Evolutionary conservation across 1,140 invertebrate species (phyloP).

Genomic region (Popillia japonica): DNA sequence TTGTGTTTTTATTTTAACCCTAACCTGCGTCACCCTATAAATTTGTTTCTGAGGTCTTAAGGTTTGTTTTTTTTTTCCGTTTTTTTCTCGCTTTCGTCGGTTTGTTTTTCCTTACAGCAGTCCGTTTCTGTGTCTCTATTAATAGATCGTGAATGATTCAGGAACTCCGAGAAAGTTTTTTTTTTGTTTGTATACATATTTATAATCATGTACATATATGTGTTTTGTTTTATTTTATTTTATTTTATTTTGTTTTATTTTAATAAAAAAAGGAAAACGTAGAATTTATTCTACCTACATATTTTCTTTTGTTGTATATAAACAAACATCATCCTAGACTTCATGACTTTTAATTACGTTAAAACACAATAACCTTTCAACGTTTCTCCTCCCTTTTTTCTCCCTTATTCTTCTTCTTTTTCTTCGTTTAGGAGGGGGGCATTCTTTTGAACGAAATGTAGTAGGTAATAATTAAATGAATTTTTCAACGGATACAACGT

Average conservation of each 20-base stretch:
- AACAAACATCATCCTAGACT: too few species aligned
- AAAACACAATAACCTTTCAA: not conserved
- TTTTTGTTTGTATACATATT: constrained; percentile 5
- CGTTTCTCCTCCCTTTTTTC: too few species aligned
- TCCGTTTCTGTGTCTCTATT: not conserved
- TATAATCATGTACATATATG: constrained; percentile 10
- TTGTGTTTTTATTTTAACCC: constrained; percentile 37
- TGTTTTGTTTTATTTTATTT: too few species aligned
- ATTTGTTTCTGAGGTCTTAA: constrained; percentile 33
- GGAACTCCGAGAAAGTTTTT: not conserved
- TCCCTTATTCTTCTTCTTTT: too few species aligned
- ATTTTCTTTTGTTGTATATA: too few species aligned
- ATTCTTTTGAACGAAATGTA: not conserved
- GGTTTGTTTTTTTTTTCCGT: constrained; percentile 21
- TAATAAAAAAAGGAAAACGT: too few species aligned
- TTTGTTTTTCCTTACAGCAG: constrained; percentile 5
- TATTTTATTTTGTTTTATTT: too few species aligned
- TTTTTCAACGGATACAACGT: not conserved
- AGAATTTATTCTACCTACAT: too few species aligned
- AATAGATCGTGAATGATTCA: constrained; percentile 28
- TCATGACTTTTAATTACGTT: not conserved
- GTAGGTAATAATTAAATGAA: not conserved
- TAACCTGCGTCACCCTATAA: constrained; percentile 37
- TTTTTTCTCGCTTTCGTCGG: constrained; percentile 15
- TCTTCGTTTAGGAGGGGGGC: too few species aligned